A percentile compares a stretch with the other conserved stretches of the same genome.
phyloP scores from a whole-genome alignment of 2,888 invertebrate species.

The Heteromurus nitidus region DNA sequence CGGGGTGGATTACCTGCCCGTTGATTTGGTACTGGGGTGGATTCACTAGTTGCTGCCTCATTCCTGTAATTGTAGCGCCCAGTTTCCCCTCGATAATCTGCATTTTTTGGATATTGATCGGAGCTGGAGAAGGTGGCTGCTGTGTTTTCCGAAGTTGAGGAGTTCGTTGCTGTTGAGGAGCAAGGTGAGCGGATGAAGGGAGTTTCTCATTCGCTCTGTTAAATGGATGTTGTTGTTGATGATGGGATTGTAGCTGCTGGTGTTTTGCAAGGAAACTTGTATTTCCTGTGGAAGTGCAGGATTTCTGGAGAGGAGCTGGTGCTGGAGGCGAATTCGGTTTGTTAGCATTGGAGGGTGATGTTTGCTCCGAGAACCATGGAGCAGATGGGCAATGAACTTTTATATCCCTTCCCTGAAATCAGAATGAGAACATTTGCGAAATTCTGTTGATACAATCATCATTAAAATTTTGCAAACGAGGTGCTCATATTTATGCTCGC shows the following conservation, averaged over 20 bases:
- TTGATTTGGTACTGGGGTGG: conserved; percentile 51
- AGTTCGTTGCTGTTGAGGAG: not conserved
- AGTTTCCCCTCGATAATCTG: conserved; percentile 36
- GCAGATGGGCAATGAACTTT: conserved; percentile 59
- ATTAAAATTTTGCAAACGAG: conserved; percentile 10
- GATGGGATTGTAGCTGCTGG: conserved; percentile 9
- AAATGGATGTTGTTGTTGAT: conserved; percentile 14
- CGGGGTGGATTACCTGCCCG: conserved; percentile 58
- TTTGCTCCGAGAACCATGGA: conserved; percentile 48
- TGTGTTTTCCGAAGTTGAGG: no score
- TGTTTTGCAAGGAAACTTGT: conserved; percentile 19
- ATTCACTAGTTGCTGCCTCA: conserved; percentile 39
- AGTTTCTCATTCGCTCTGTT: not conserved
- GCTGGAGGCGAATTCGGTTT: conserved; percentile 17
- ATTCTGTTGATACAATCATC: not conserved
- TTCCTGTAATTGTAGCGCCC: conserved; percentile 45
- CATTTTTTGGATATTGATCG: conserved; percentile 15
- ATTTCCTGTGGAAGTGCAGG: not conserved
- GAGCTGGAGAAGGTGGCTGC: conserved; percentile 13
- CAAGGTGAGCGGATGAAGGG: not conserved
- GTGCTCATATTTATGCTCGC: not conserved
- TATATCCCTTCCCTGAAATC: conserved; percentile 59
- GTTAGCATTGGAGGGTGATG: conserved; percentile 1
- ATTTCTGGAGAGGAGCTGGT: conserved; percentile 54
- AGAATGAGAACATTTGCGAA: conserved; percentile 17